Evolutionary conservation across 2,888 invertebrate genomes (phyloP).

Genomic region (Entomobrya proxima): DNA sequence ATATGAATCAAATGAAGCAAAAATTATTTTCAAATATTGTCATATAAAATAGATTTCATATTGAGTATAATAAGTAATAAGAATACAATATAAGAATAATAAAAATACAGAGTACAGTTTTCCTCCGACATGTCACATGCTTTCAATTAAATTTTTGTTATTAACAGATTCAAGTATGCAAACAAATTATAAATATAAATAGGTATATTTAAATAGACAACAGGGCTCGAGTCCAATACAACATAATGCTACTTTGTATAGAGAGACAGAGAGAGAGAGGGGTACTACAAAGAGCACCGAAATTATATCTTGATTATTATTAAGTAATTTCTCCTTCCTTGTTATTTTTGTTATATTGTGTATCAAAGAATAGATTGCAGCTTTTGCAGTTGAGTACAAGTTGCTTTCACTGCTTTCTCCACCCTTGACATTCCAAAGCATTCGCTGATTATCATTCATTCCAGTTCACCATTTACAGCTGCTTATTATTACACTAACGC

Average conservation of each 20-base stretch:
- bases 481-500: slow-evolving; percentile 23
- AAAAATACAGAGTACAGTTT: slow-evolving; percentile 57
- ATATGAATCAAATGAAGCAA: neutral
- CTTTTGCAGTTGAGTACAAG: slow-evolving; percentile 39
- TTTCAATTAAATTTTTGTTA: slow-evolving; percentile 52
- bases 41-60: slow-evolving; percentile 11
- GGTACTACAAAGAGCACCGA: slow-evolving; percentile 51
- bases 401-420: slow-evolving; percentile 66
- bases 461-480: slow-evolving; percentile 35
- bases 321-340: slow-evolving; percentile 27
- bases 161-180: slow-evolving; percentile 52
- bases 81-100: neutral
- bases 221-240: slow-evolving; percentile 64
- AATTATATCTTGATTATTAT: slow-evolving; percentile 25
- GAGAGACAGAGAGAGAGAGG: slow-evolving; percentile 37
- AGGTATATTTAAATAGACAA: slow-evolving; percentile 39
- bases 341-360: slow-evolving; percentile 14
- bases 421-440: slow-evolving; percentile 57
- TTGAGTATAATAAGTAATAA: neutral
- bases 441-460: slow-evolving; percentile 54
- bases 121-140: slow-evolving; percentile 62
- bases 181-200: slow-evolving; percentile 48
- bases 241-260: slow-evolving; percentile 68
- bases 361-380: slow-evolving; percentile 47
- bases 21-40: neutral